These are phyloP conservation scores for Nothoprocta perdicaria DNA, from an alignment of 2,113 vertebrate species.

Conservation along the genomic window DNA sequence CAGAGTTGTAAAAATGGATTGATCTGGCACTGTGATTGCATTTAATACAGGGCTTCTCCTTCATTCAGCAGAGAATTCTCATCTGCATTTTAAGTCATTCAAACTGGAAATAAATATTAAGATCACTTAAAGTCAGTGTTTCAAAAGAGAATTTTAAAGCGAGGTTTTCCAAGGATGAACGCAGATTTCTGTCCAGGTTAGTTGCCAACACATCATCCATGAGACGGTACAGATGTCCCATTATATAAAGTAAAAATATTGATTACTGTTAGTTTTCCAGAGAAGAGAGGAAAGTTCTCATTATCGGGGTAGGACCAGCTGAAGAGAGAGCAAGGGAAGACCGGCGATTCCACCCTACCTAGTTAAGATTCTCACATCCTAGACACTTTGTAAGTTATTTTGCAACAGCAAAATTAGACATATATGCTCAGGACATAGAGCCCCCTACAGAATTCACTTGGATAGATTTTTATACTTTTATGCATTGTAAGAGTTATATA, in stretches of 20 bases:
- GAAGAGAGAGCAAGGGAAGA: background rate
- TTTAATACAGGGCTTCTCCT: constrained; percentile 20
- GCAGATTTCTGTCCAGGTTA: constrained; percentile 4
- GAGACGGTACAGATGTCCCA: background rate
- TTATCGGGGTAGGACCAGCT: background rate
- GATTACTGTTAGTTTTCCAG: background rate
- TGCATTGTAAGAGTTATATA: background rate
- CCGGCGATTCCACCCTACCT: background rate
- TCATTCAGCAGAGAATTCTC: background rate
- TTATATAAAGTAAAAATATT: background rate
- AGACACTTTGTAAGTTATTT: background rate
- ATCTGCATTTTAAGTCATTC: constrained; percentile 28
- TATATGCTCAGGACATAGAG: background rate
- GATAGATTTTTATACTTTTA: background rate
- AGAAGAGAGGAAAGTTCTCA: background rate
- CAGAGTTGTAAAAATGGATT: constrained; percentile 1
- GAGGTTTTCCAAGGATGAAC: background rate
- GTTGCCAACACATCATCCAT: background rate
- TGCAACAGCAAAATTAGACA: background rate
- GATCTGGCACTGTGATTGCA: background rate
- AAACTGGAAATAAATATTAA: constrained; percentile 2
- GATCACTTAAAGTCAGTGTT: background rate
- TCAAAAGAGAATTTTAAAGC: constrained; percentile 6
- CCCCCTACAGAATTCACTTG: background rate
- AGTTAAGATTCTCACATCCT: background rate